Evolutionary conservation across 2,888 invertebrate genomes (phyloP).

Genomic region (Xiphydria camelus): DNA sequence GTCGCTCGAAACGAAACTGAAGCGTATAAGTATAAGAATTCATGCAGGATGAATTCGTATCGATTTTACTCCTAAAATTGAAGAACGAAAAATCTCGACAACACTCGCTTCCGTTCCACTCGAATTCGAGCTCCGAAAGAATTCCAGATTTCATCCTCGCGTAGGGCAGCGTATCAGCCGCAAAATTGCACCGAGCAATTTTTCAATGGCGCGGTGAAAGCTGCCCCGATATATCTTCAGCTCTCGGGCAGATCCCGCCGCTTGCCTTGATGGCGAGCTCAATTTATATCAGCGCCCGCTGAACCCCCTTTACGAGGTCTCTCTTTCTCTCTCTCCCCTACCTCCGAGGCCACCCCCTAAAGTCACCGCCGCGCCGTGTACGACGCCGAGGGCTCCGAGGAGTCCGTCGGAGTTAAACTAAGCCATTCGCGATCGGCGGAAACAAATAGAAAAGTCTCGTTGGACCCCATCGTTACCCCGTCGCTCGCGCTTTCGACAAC

Average conservation of each 20-base stretch:
- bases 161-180: no score
- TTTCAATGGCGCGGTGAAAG: slow-evolving; percentile 45
- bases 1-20: no score
- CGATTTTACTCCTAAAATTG: no score
- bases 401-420: slow-evolving; percentile 30
- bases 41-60: no score
- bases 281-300: slow-evolving; percentile 56
- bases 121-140: no score
- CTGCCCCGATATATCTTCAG: slow-evolving; percentile 47
- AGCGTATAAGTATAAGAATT: no score
- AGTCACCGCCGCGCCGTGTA: slow-evolving; percentile 5
- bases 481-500: no score
- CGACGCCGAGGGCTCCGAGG: slow-evolving; percentile 11
- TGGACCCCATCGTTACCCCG: slow-evolving; percentile 23
- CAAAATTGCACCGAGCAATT: background rate
- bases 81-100: no score
- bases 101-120: no score
- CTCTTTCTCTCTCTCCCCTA: slow-evolving; percentile 24
- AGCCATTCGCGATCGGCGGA: slow-evolving; percentile 38
- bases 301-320: slow-evolving; percentile 56
- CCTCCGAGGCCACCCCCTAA: slow-evolving; percentile 1
- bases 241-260: slow-evolving; percentile 47
- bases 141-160: no score
- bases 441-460: slow-evolving; percentile 30
- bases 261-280: slow-evolving; percentile 56